phyloP scores from a whole-genome alignment of 1,140 invertebrate species.

The Drusus annulatus region DNA sequence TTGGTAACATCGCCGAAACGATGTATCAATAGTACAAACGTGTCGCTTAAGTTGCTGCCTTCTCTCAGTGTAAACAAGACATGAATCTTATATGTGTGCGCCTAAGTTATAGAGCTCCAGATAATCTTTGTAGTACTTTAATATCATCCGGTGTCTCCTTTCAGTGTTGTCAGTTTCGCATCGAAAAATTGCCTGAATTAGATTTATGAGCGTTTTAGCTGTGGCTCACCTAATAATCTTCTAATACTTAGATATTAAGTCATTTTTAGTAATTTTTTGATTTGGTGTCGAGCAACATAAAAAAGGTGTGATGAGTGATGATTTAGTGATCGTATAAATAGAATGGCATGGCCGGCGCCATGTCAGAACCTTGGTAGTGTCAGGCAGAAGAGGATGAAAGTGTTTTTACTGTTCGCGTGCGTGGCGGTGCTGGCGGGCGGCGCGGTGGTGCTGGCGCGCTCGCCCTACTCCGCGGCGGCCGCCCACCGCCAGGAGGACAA shows the following conservation, averaged over 20 bases:
- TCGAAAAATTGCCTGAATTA: too few species aligned
- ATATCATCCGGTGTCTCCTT: too few species aligned
- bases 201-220: too few species aligned
- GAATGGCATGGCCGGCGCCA: slow-evolving; percentile 27
- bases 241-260: too few species aligned
- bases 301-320: neutral
- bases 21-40: too few species aligned
- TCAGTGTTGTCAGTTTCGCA: too few species aligned
- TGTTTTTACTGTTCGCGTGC: slow-evolving; percentile 3
- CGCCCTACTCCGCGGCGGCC: neutral
- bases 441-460: slow-evolving; percentile 29
- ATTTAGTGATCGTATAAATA: slow-evolving; percentile 45
- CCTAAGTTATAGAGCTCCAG: too few species aligned
- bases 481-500: neutral
- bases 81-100: too few species aligned
- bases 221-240: too few species aligned
- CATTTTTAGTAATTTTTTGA: neutral
- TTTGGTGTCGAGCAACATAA: neutral
- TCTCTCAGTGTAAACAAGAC: too few species aligned
- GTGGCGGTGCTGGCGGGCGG: slow-evolving; percentile 26
- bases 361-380: slow-evolving; percentile 3
- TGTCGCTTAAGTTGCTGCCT: too few species aligned
- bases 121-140: too few species aligned
- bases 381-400: slow-evolving; percentile 44
- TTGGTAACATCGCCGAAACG: neutral